phyloP scores from a whole-genome alignment of 2,113 vertebrate genomes.

The Rhodinocichla rosea region DNA sequence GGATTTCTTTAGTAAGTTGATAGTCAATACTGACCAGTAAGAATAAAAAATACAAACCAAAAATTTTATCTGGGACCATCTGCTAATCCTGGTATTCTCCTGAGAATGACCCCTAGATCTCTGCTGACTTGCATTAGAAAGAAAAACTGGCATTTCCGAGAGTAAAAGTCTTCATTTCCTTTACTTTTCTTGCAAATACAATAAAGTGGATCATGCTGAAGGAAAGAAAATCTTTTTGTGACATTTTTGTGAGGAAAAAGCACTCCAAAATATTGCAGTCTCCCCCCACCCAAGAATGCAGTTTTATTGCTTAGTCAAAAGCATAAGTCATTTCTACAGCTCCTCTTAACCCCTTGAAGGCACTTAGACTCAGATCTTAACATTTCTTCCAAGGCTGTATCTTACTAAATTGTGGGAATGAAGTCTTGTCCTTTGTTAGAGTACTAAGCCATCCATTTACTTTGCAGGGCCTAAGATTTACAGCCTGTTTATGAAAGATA shows the following conservation, averaged over 20 bases:
- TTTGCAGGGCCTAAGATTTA: not conserved
- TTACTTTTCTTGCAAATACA: not conserved
- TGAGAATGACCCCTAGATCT: not conserved
- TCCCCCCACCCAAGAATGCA: not conserved
- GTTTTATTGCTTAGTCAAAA: constrained; percentile 29
- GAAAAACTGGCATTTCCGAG: not conserved
- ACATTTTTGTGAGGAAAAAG: constrained; percentile 41
- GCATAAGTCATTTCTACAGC: constrained; percentile 35
- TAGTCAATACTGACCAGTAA: no score
- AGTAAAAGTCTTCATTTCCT: constrained; percentile 46
- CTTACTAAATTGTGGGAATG: not conserved
- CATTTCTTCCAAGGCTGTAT: not conserved
- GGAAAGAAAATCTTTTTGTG: constrained; percentile 26
- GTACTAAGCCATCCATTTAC: not conserved
- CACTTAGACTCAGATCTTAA: not conserved
- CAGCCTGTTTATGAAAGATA: constrained; percentile 14
- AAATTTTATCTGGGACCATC: not conserved
- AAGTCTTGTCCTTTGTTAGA: not conserved
- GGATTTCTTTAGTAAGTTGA: not conserved
- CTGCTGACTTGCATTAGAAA: constrained; percentile 15
- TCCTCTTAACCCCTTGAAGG: not conserved
- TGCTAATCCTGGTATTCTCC: not conserved
- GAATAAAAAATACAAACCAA: not conserved
- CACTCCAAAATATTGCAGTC: not conserved
- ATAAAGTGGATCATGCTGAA: not conserved